Evolutionary conservation across 2,113 vertebrate species (phyloP), one percentile per base, ranked within the genome.

Genomic region (Proterorhinus semilunaris): DNA sequence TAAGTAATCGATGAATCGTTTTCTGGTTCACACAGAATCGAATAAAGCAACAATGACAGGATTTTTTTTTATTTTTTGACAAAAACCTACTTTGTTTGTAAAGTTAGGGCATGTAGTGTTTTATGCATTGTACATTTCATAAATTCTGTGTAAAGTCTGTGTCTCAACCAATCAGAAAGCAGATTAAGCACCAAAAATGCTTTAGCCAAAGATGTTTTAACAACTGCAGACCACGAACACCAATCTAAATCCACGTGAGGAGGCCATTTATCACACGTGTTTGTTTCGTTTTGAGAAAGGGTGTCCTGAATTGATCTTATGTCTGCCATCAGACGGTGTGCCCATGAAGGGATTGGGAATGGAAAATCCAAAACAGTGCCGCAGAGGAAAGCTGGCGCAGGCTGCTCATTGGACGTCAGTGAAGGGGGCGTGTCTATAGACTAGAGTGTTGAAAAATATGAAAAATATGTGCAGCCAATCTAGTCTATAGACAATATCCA

Each of bases 401-500:
- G 44, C 45, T 72, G 62, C 70, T 79, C 78, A 72, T 81, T 78
- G 84, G 76, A 80, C 55, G 68, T 66, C 21, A n/a, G 75, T 59
- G 82, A 57, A 62, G 64, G 69, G 47, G 27, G 65, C 44, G 58
- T 61, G 72, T 63, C 46, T 76, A 61, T 36, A 36, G 27, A 36
- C 27, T 36, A 36, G 27, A 36, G 27, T 5, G 67, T 71, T 13
- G 48, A 75, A 79, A 46, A 4, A 51, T 62, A 68, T 83, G 74
- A 86, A 65, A 70, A 75, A 83, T 74, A 79, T 54, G 69, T 66
- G 71, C 68, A 82, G 21, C 79, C 76, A 71, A 67, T 71, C 68
- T 43, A 27, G 71, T 48, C 54, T 9, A 74, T 36, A 5, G 27
- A 36, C 27, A 36, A 36, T 36, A 36, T 36, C 27, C 27, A 36